Base-by-base conservation (phyloP, 2,888 invertebrate species). In the Mesorhabditis sp. region DNA sequence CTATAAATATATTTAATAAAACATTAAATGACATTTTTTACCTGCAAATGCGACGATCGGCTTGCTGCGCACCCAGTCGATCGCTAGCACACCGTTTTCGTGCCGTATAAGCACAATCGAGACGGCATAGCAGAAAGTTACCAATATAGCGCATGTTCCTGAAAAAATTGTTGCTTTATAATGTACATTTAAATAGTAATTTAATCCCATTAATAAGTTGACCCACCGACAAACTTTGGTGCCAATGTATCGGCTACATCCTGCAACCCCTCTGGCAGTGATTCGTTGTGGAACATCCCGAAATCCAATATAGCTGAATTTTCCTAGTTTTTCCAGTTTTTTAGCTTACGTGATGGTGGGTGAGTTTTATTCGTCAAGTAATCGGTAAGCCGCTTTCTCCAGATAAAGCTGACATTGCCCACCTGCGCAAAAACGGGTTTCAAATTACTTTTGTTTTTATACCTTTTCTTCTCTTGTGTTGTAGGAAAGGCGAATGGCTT, bases 41-140 rank as follows among this genome's bases (percentile, higher is more conserved):
- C 78, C 82, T 10, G 83, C 83, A 4, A 80, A 72, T 5, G 82
- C 84, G 5, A 84, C 76, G 5, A 82, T 61, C 3, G 84, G 84
- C 70, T 84, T 84, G 45, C 76, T 76, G 15, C 84, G 70, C 5
- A 80, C 80, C 84, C 84, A 84, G 67, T 84, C 84, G 45, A 85
- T 79, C 42, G 79, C 81, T 6, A 80, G 73, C 28, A 76, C 58
- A 13, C 79, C 79, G 28, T 74, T 70, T 10, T 67, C 70, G 65
- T 83, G 82, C 43, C 77, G 74, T n/a, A 79, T 74, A 42, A 84
- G 69, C 5, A 84, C 84, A n/a, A 84, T 74, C 5, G 80, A 82
- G 28, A 80, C 83, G 1, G 76, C 73, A 65, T 83, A 74, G 28
- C 83, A 83, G 68, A 84, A 83, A 4, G 75, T 72, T 71, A 82